Evolutionary conservation across 1,140 invertebrate genomes (phyloP).

Genomic region (Phymorhynchus buccinoides): DNA sequence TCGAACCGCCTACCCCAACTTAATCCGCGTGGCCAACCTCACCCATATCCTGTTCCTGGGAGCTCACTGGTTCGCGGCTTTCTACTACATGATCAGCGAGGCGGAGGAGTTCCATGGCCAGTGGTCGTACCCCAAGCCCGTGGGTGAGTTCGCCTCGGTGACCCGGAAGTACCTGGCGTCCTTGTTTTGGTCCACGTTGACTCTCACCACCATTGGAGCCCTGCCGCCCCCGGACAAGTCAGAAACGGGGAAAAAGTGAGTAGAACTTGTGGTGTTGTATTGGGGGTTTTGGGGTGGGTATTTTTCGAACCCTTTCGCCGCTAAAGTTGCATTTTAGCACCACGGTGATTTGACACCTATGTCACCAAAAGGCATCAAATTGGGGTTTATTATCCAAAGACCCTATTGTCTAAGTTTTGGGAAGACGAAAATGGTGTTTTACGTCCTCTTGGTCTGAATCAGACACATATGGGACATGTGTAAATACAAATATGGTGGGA

Average conservation of each 20-base stretch:
- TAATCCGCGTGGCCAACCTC: conserved; percentile 95
- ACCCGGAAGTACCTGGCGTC: conserved; percentile 94
- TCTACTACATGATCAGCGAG: conserved; percentile 95
- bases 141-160: conserved; percentile 85
- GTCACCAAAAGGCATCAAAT: too few relatives aligned
- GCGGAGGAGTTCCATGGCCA: conserved; percentile 91
- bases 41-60: conserved; percentile 95
- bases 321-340: too few relatives aligned
- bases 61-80: conserved; percentile 97
- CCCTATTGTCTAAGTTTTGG: too few relatives aligned
- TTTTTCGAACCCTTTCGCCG: too few relatives aligned
- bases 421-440: too few relatives aligned
- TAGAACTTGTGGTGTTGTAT: conserved; percentile 65
- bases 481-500: too few relatives aligned
- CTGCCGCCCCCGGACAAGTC: conserved; percentile 94
- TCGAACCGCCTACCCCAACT: conserved; percentile 93
- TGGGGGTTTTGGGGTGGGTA: not conserved
- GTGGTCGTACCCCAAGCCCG: conserved; percentile 88
- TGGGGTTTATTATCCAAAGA: too few relatives aligned
- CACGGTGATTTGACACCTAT: too few relatives aligned
- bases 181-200: conserved; percentile 96
- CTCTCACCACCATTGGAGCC: conserved; percentile 93
- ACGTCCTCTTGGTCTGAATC: too few relatives aligned
- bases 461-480: too few relatives aligned
- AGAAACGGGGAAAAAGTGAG: conserved; percentile 96